Percentiles rank a stretch among this genome's conserved stretches.
Conservation (phyloP, 2,888 invertebrate species). For the Sarcophaga subvicina region DNA sequence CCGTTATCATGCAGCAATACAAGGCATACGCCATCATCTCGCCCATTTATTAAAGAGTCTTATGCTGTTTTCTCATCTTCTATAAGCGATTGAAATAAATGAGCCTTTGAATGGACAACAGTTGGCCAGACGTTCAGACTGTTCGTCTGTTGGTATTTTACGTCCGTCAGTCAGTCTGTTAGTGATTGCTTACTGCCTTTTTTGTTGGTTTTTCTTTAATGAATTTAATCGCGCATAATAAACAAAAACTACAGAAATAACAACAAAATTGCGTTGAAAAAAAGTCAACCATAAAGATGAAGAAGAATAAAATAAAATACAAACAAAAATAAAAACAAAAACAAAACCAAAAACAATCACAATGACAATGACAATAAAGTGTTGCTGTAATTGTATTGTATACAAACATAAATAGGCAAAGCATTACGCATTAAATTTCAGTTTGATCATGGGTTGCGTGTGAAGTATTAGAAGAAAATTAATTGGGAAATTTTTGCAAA, state of each 20-base stretch:
- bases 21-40: background rate
- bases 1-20: background rate
- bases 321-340: conserved; percentile 7
- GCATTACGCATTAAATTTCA: background rate
- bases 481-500: no score
- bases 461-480: background rate
- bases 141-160: background rate
- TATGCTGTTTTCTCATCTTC: conserved; percentile 45
- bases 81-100: conserved; percentile 32
- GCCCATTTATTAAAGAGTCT: conserved; percentile 30
- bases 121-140: background rate
- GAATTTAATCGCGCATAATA: conserved; percentile 79
- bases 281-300: background rate
- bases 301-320: background rate
- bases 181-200: no score
- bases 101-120: background rate
- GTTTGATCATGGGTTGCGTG: background rate
- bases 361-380: conserved; percentile 24
- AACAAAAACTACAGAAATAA: conserved; percentile 70
- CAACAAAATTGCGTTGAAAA: conserved; percentile 43
- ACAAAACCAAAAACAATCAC: conserved; percentile 31
- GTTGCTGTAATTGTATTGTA: conserved; percentile 10
- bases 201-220: conserved; percentile 75
- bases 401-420: conserved; percentile 7
- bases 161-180: background rate